Base-by-base conservation (phyloP, 2,797 vertebrate genomes). In the Cichlasoma orientale region DNA sequence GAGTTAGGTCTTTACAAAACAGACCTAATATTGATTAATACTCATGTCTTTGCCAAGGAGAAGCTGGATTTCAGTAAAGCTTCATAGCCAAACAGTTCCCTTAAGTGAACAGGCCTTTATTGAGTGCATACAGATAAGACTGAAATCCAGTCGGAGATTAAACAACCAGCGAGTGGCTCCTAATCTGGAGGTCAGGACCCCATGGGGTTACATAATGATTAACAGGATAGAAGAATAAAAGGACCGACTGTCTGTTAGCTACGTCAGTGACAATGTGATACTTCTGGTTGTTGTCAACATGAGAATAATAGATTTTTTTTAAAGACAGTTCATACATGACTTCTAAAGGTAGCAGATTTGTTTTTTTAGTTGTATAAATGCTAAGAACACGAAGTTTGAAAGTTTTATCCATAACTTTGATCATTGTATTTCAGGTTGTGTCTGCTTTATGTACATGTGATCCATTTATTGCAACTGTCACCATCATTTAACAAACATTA, bases 101-200 rank as follows among this genome's bases (percentile, higher is more conserved):
- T 27, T 19, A 38, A 52, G 31, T 14, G 11, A 33, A 68, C 9
- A 23, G 23, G 5, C 7, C 12, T 59, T 63, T 33, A 72, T 25
- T 69, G 41, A 38, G 41, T 47, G 9, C 31, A 33, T 14, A 6
- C 7, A 31, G 21, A 56, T 75, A 31, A 82, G 18, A 59, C 21
- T 50, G 4, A 74, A 79, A 75, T 75, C 57, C 31, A 78, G 8
- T 56, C 18, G 2, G 38, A 75, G 66, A 83, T 27, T 56, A 53
- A 75, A 41, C 58, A 72, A 66, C 29, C 21, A 31, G 57, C 9
- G 31, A 63, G 23, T 33, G 23, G 50, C 44, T 74, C 16, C 33
- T 52, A 50, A 57, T 31, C 25, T 23, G 1, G 41, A 68, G 29
- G 9, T 55, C 29, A 56, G 47, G 25, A 56, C 75, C 27, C n/a